Conservation (phyloP, 2,888 invertebrate genomes). For the Drosophila tripunctata region DNA sequence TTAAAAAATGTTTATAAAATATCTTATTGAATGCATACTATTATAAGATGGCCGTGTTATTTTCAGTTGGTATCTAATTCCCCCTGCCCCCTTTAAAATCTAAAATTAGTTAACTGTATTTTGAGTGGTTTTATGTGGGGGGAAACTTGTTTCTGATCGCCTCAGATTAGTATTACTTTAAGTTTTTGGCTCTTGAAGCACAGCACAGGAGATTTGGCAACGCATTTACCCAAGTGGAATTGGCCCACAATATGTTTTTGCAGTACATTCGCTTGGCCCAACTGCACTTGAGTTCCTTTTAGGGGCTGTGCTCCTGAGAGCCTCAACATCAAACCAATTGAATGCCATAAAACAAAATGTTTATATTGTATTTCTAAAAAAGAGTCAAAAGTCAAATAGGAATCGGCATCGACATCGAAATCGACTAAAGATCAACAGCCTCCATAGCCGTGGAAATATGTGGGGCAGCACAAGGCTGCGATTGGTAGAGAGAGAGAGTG, state of each 20-base stretch:
- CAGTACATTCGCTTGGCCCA: slow-evolving; percentile 23
- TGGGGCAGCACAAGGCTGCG: slow-evolving; percentile 32
- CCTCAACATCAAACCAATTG: slow-evolving; percentile 75
- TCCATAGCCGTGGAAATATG: not conserved
- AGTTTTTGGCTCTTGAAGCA: slow-evolving; percentile 24
- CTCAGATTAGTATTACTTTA: slow-evolving; percentile 1
- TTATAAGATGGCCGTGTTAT: slow-evolving; percentile 34
- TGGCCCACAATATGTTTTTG: slow-evolving; percentile 12
- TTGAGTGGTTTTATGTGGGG: slow-evolving; percentile 36
- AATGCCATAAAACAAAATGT: slow-evolving; percentile 71
- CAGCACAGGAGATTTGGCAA: slow-evolving; percentile 51
- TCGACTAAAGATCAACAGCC: slow-evolving; percentile 48
- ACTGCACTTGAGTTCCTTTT: slow-evolving; percentile 71
- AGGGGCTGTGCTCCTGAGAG: slow-evolving; percentile 23
- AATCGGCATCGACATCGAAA: no score
- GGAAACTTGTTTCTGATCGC: slow-evolving; percentile 52
- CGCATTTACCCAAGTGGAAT: slow-evolving; percentile 40
- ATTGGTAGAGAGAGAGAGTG: slow-evolving; percentile 46
- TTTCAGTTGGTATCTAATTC: not conserved
- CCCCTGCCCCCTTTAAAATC: not conserved
- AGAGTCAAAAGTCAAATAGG: slow-evolving; percentile 78
- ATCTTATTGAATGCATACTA: slow-evolving; percentile 53
- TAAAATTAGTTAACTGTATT: slow-evolving; percentile 16
- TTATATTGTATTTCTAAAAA: slow-evolving; percentile 59
- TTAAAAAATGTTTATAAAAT: slow-evolving; percentile 58